Percentiles rank a stretch among this genome's conserved stretches.
phyloP scores from a whole-genome alignment of 2,113 vertebrate species.

The Tetrax tetrax region DNA sequence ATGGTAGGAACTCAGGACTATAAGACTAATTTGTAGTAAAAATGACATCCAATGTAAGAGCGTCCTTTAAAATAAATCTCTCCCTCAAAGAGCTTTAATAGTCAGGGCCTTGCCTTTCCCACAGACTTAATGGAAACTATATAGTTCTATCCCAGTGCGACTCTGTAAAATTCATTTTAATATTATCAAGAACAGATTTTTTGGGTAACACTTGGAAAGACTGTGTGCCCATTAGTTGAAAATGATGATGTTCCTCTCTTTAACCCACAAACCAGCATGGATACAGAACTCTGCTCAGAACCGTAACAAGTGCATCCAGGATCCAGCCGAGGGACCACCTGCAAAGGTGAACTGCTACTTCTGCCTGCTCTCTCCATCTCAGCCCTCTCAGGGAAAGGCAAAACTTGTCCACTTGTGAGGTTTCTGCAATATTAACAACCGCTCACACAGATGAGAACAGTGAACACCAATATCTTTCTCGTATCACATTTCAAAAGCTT shows the following conservation, averaged over 20 bases:
- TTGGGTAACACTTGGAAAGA: neutral
- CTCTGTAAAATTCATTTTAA: neutral
- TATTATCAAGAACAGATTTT: neutral
- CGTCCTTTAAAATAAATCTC: neutral
- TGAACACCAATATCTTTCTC: neutral
- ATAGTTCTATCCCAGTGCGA: neutral
- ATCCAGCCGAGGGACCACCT: neutral
- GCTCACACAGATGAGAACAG: neutral
- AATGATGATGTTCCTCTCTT: neutral
- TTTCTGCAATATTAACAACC: constrained; percentile 23
- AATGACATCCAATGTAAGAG: neutral
- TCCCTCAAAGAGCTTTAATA: neutral
- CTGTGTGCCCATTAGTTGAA: neutral
- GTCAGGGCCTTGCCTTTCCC: neutral
- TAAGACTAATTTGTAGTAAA: constrained; percentile 33
- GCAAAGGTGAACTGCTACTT: neutral
- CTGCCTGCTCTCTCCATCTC: neutral
- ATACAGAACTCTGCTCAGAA: neutral
- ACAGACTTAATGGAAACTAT: constrained; percentile 10
- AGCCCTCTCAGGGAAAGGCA: neutral
- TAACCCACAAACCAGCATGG: neutral
- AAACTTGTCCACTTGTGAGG: neutral
- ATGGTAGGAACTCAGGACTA: neutral
- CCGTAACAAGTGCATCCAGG: neutral
- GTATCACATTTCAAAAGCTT: constrained; percentile 46